phyloP scores from a whole-genome alignment of 2,797 vertebrate species.

The Chaunax sp. region DNA sequence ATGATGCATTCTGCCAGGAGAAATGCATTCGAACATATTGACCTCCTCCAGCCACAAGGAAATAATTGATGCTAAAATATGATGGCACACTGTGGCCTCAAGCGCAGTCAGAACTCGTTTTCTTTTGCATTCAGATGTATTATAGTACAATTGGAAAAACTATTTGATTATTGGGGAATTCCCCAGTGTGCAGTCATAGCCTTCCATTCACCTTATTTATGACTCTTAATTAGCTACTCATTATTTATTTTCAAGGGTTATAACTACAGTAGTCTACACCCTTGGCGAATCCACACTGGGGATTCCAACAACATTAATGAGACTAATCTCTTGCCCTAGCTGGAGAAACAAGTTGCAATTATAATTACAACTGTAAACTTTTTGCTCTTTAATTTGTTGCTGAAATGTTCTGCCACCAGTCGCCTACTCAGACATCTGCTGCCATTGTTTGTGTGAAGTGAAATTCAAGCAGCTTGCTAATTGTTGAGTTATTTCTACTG shows the following conservation, averaged over 20 bases:
- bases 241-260: conserved; percentile 30
- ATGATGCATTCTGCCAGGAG: conserved; percentile 60
- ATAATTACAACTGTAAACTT: neutral
- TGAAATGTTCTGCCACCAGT: conserved; percentile 4
- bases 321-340: conserved; percentile 3
- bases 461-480: conserved; percentile 15
- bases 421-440: neutral
- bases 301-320: conserved; percentile 9
- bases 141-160: conserved; percentile 38
- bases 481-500: conserved; percentile 9
- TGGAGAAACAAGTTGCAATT: conserved; percentile 9
- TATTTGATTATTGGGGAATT: conserved; percentile 13
- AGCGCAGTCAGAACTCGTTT: conserved; percentile 20
- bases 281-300: conserved; percentile 1
- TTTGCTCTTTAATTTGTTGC: neutral
- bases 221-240: conserved; percentile 15
- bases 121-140: conserved; percentile 32
- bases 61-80: conserved; percentile 72
- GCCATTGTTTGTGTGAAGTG: neutral
- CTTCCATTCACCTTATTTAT: conserved; percentile 17
- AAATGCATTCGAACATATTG: conserved; percentile 58
- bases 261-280: conserved; percentile 10
- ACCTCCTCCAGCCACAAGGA: conserved; percentile 71
- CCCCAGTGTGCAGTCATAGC: neutral
- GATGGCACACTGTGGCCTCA: conserved; percentile 49